phyloP scores from a whole-genome alignment of 2,797 vertebrate genomes.

The Myotis daubentonii region DNA sequence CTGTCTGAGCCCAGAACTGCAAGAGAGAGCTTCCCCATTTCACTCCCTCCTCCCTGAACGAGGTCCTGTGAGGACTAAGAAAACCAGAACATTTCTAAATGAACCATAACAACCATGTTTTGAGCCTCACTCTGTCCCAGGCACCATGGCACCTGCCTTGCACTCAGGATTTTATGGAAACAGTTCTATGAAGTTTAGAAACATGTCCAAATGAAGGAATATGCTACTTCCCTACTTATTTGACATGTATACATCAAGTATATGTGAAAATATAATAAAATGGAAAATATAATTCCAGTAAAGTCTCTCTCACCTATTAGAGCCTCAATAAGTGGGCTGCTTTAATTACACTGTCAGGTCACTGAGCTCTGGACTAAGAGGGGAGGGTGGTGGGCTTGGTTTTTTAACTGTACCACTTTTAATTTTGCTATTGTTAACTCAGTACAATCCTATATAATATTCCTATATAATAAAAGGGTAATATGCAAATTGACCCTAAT shows the following conservation, averaged over 20 bases:
- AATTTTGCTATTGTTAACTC: not conserved
- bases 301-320: rapidly evolving
- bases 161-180: not conserved
- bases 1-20: not conserved
- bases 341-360: not conserved
- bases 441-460: too few relatives aligned
- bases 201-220: not conserved
- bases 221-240: too few relatives aligned
- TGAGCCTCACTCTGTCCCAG: not conserved
- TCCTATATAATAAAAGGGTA: too few relatives aligned
- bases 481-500: too few relatives aligned
- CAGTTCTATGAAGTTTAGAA: not conserved
- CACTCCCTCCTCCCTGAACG: not conserved
- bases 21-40: not conserved
- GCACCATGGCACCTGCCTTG: not conserved
- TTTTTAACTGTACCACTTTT: not conserved
- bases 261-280: not conserved
- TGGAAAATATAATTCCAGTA: not conserved
- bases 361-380: too few relatives aligned
- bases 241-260: not conserved
- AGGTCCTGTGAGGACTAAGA: not conserved
- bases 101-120: not conserved
- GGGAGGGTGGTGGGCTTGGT: not conserved
- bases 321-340: rapidly evolving
- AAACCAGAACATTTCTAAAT: not conserved